These are phyloP conservation scores for Meiosimyza decipiens DNA, from an alignment of 2,888 invertebrate species.

Conservation along the genomic window DNA sequence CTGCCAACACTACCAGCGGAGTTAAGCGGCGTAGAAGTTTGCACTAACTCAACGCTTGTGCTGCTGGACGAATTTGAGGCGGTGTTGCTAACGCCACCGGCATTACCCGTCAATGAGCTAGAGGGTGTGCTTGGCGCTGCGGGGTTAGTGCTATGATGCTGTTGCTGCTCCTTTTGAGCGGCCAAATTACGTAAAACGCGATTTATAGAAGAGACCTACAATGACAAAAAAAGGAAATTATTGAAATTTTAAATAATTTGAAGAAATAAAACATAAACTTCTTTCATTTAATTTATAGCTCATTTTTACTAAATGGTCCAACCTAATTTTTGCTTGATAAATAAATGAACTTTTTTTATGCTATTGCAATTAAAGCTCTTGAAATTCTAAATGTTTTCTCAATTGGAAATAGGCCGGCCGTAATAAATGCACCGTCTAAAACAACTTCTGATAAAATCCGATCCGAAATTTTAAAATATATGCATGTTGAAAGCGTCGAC, in stretches of 20 bases:
- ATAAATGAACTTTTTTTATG: too few relatives aligned
- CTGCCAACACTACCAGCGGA: slow-evolving; percentile 59
- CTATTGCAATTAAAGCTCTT: too few relatives aligned
- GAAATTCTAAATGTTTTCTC: too few relatives aligned
- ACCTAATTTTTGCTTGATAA: too few relatives aligned
- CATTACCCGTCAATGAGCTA: slow-evolving; percentile 6
- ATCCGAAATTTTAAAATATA: too few relatives aligned
- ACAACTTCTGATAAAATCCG: too few relatives aligned
- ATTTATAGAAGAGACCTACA: slow-evolving; percentile 77
- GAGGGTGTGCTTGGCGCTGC: slow-evolving; percentile 6
- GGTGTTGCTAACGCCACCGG: slow-evolving; percentile 33
- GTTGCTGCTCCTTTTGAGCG: slow-evolving; percentile 82
- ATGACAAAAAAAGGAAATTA: not conserved
- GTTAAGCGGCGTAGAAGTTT: slow-evolving; percentile 59
- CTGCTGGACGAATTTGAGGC: slow-evolving; percentile 24
- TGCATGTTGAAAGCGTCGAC: too few relatives aligned
- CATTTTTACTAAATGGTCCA: too few relatives aligned
- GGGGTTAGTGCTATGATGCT: slow-evolving; percentile 25
- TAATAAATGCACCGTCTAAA: too few relatives aligned
- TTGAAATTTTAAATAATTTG: not conserved
- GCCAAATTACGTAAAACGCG: slow-evolving; percentile 95
- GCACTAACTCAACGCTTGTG: slow-evolving; percentile 46
- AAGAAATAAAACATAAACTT: too few relatives aligned
- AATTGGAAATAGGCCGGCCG: too few relatives aligned
- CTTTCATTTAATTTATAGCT: too few relatives aligned